phyloP scores from a whole-genome alignment of 1,140 invertebrate species.

The Eciton burchellii region DNA sequence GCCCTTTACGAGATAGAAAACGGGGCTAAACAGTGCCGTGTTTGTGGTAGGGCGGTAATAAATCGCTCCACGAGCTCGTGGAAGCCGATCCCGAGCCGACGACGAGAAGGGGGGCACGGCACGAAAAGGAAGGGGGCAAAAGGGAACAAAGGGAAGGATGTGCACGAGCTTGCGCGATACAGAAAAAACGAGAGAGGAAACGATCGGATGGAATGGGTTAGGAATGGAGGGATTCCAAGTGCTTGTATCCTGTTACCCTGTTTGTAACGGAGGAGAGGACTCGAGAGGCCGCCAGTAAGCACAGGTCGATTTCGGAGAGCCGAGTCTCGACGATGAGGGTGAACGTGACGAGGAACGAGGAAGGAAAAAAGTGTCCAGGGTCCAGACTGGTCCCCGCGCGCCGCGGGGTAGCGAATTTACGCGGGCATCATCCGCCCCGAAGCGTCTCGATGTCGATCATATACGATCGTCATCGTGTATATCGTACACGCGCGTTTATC shows the following conservation, averaged over 20 bases:
- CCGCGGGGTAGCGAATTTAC: constrained; percentile 57
- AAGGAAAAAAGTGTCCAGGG: constrained; percentile 12
- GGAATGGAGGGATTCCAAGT: constrained; percentile 61
- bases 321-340: constrained; percentile 74
- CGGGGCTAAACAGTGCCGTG: constrained; percentile 69
- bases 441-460: neutral
- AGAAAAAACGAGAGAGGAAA: constrained; percentile 11
- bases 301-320: constrained; percentile 64
- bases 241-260: constrained; percentile 77
- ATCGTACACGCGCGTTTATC: neutral
- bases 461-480: too few relatives aligned
- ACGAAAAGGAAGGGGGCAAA: constrained; percentile 18
- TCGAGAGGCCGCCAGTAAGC: constrained; percentile 31
- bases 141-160: constrained; percentile 24
- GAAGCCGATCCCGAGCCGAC: constrained; percentile 67
- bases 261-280: constrained; percentile 68
- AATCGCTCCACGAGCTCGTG: constrained; percentile 70
- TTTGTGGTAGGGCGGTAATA: constrained; percentile 73
- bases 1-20: constrained; percentile 71
- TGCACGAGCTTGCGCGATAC: constrained; percentile 37
- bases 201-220: constrained; percentile 22
- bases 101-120: constrained; percentile 48
- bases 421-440: constrained; percentile 2
- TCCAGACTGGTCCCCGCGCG: neutral
- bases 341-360: constrained; percentile 4